Evolutionary conservation across 2,113 vertebrate species (phyloP).

Genomic region (Eretmochelys imbricata): DNA sequence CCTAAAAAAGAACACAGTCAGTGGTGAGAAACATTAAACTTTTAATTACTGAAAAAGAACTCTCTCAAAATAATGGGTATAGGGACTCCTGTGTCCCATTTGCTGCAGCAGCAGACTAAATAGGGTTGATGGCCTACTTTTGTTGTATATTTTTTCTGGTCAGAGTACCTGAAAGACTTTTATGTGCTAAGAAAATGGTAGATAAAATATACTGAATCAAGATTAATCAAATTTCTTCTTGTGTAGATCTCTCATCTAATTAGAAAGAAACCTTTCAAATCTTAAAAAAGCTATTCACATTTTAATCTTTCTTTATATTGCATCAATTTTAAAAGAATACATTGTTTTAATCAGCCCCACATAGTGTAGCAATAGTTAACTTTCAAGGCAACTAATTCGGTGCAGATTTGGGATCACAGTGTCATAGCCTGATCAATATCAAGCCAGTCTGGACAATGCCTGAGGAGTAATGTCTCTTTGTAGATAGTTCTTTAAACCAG

Average conservation of each 20-base stretch:
- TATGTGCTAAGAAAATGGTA: fast-evolving
- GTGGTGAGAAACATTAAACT: background rate
- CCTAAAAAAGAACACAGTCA: background rate
- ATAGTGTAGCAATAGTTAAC: background rate
- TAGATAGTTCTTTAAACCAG: background rate
- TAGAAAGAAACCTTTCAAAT: background rate
- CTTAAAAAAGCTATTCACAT: background rate
- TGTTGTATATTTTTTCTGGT: fast-evolving
- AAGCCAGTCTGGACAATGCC: background rate
- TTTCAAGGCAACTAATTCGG: background rate
- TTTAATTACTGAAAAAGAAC: background rate
- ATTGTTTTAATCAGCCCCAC: fast-evolving
- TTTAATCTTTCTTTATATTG: background rate
- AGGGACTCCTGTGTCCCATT: background rate
- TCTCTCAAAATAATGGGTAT: background rate
- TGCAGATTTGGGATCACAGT: background rate
- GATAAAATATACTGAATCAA: background rate
- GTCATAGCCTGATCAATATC: background rate
- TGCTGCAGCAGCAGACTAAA: background rate
- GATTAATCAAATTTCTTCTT: fast-evolving
- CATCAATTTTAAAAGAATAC: background rate
- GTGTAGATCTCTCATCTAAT: fast-evolving
- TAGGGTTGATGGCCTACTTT: background rate
- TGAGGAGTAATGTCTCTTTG: background rate
- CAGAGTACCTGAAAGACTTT: background rate